These are phyloP conservation scores for Tiaroga cobitis DNA, from an alignment of 2,797 vertebrate genomes.

Conservation along the genomic window DNA sequence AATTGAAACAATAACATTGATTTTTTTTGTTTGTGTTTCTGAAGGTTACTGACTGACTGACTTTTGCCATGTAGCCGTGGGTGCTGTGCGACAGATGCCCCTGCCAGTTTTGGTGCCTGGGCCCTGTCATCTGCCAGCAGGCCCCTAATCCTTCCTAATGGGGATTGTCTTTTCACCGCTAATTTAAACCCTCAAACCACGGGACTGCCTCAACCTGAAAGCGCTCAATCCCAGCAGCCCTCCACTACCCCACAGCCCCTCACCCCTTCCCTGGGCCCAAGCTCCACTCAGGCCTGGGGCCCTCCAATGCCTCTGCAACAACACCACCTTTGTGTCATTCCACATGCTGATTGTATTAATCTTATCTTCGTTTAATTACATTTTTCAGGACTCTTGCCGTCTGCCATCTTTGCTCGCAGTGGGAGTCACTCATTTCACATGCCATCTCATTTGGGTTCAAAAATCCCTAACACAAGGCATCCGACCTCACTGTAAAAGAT, in stretches of 20 bases:
- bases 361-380: slow-evolving; percentile 87
- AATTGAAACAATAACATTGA: background rate
- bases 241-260: slow-evolving; percentile 31
- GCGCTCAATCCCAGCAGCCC: slow-evolving; percentile 75
- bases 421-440: slow-evolving; percentile 79
- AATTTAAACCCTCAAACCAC: slow-evolving; percentile 85
- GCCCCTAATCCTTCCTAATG: slow-evolving; percentile 86
- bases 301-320: slow-evolving; percentile 77
- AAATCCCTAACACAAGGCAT: slow-evolving; percentile 47
- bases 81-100: slow-evolving; percentile 80
- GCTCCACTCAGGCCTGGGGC: slow-evolving; percentile 55
- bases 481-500: slow-evolving; percentile 45
- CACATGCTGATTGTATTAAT: slow-evolving; percentile 81
- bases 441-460: slow-evolving; percentile 79
- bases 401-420: slow-evolving; percentile 83
- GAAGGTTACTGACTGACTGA: slow-evolving; percentile 67
- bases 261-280: slow-evolving; percentile 39
- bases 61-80: slow-evolving; percentile 77
- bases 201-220: slow-evolving; percentile 79
- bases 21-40: background rate
- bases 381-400: slow-evolving; percentile 84
- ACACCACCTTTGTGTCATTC: slow-evolving; percentile 82
- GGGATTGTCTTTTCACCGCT: slow-evolving; percentile 84
- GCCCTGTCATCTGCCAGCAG: slow-evolving; percentile 79
- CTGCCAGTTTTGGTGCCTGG: slow-evolving; percentile 77